Evolutionary conservation across 2,797 vertebrate species (phyloP).

Genomic region (Lepilemur septentrionalis): DNA sequence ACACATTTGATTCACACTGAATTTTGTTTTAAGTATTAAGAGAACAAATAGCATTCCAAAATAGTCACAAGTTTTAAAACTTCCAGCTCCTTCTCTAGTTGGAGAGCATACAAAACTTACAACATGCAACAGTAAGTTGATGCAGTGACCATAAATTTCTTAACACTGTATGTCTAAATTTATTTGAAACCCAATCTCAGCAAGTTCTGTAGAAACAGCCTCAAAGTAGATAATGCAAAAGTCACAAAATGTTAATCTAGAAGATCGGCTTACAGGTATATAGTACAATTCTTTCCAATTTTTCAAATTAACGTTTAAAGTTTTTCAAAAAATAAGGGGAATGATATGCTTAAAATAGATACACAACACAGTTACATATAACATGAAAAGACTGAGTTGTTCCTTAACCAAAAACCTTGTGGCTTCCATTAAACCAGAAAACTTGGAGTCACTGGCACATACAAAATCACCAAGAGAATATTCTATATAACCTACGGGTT

Average conservation of each 20-base stretch:
- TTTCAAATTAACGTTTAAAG: conserved; percentile 24
- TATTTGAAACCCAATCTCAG: conserved; percentile 49
- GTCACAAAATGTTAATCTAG: conserved; percentile 40
- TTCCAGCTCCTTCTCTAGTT: conserved; percentile 56
- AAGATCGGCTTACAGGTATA: background rate
- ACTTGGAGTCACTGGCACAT: background rate
- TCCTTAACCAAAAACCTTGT: conserved; percentile 2
- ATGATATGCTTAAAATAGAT: background rate
- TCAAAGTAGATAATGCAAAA: conserved; percentile 49
- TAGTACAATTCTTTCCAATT: conserved; percentile 7
- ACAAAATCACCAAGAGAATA: conserved; percentile 16
- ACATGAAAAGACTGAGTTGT: conserved; percentile 11
- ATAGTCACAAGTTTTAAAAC: conserved; percentile 60
- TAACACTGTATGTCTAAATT: conserved; percentile 63
- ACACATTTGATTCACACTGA: conserved; percentile 67
- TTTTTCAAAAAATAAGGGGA: conserved; percentile 41
- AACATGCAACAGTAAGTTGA: conserved; percentile 53
- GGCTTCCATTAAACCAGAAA: conserved; percentile 40
- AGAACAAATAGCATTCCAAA: conserved; percentile 71
- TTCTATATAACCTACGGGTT: conserved; percentile 17
- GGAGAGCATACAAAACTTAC: conserved; percentile 58
- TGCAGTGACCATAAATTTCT: conserved; percentile 60
- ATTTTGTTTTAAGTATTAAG: conserved; percentile 68
- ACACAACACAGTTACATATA: background rate
- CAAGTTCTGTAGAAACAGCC: conserved; percentile 50